Conservation (phyloP, 2,888 invertebrate genomes). For the Meghimatium bilineatum region DNA sequence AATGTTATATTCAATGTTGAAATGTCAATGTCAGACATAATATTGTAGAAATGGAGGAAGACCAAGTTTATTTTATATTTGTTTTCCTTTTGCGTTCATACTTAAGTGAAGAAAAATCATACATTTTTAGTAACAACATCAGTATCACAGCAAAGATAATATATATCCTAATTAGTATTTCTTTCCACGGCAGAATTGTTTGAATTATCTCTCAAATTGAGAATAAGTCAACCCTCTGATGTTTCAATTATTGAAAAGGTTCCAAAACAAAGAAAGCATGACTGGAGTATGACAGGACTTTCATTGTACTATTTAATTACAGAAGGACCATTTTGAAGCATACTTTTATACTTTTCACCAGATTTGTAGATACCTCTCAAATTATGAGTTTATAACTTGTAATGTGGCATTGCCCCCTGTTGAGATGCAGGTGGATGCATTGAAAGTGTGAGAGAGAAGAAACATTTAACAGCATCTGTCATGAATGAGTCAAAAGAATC, state of each 20-base stretch:
- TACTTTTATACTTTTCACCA: conserved; percentile 28
- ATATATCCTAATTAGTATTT: background rate
- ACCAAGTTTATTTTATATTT: background rate
- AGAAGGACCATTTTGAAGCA: background rate
- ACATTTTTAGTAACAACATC: too few relatives aligned
- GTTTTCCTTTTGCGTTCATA: background rate
- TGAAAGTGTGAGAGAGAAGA: too few relatives aligned
- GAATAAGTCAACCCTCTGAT: conserved; percentile 10
- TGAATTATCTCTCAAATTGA: conserved; percentile 39
- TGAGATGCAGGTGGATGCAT: too few relatives aligned
- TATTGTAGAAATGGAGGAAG: too few relatives aligned
- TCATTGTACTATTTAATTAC: background rate
- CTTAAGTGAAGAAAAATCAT: too few relatives aligned
- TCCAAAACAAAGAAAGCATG: conserved; percentile 24
- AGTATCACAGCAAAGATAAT: background rate
- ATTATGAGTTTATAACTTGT: too few relatives aligned
- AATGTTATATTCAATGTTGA: too few relatives aligned
- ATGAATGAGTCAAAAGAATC: too few relatives aligned
- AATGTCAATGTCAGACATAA: too few relatives aligned
- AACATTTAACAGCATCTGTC: too few relatives aligned
- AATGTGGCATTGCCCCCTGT: too few relatives aligned
- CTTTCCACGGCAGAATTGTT: background rate
- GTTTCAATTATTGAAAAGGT: conserved; percentile 36
- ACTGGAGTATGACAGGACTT: conserved; percentile 3
- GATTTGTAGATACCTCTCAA: conserved; percentile 10